Evolutionary conservation across 2,113 vertebrate genomes (phyloP).

Genomic region (Trogon melanurus): DNA sequence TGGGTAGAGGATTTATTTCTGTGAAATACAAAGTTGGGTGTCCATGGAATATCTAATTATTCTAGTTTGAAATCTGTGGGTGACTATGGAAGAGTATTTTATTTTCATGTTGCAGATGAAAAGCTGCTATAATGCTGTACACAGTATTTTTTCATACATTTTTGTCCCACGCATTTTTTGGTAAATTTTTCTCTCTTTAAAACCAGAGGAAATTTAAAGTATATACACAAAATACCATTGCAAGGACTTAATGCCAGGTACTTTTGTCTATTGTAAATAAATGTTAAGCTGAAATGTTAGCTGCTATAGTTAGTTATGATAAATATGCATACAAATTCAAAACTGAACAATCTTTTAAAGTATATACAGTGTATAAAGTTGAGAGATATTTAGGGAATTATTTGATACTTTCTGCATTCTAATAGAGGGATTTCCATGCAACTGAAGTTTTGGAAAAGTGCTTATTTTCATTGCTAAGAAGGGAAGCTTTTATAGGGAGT

Average conservation of each 20-base stretch:
- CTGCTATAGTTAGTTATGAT: background rate
- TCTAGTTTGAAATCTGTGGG: background rate
- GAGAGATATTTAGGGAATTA: background rate
- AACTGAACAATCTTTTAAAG: conserved; percentile 8
- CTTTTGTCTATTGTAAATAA: background rate
- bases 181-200: background rate
- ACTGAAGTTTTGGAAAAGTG: conserved; percentile 20
- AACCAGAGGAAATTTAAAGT: background rate
- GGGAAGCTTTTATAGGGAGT: background rate
- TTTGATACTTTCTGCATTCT: background rate
- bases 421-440: background rate
- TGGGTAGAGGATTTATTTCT: background rate
- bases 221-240: background rate
- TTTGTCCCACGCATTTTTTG: background rate
- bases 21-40: background rate
- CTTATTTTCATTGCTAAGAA: conserved; percentile 1
- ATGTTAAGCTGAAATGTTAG: background rate
- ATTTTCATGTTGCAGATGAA: background rate
- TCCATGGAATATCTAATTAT: background rate
- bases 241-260: background rate
- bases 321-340: background rate
- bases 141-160: background rate
- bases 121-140: background rate
- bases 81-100: background rate
- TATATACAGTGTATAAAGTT: background rate